Base-by-base conservation (phyloP, 2,888 invertebrate genomes). In the Caenorhabditis sp. region DNA sequence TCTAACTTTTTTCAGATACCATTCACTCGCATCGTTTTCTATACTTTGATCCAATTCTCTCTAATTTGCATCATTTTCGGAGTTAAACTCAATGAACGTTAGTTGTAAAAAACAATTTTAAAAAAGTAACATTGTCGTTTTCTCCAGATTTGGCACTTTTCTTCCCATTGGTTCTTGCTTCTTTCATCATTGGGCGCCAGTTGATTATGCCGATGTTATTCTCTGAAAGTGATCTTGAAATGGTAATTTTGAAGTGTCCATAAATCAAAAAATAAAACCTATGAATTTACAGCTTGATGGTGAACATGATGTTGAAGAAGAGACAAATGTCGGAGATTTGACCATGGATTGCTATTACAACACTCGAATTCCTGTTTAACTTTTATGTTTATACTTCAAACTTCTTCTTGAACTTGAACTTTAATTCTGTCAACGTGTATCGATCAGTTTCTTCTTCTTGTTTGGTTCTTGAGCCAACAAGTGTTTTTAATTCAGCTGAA, bases 101-200 rank as follows among this genome's bases (percentile, higher is more conserved):
- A 60, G 71, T 36, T 53, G n/a, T 1, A 12, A 43, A 26, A 31
- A 8, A 53, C 17, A 23, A 23, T 8, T 19, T 21, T 19, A 36
- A 24, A 58, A 14, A 58, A 57, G 0, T 21, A 51, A 23, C 17
- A 12, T 31, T 37, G 19, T n/a, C n/a, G n/a, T n/a, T 27, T n/a
- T 60, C 49, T 60, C 19, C 62, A 70, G 91, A 91, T 61, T 92
- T 94, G 76, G 94, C 96, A 0, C 91, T 97, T 70, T 93, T 94
- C 19, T 93, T 97, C 88, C 97, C 97, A 3, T 96, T 97, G 90
- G 94, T 96, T 89, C 91, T 97, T 60, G 92, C 95, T 73, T 89
- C 95, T 10, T 93, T 97, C 84, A 95, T 96, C 17, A 90, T 96
- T 70, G 90, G 96, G 73, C 91, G 93, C 81, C 88, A 88, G 37